phyloP scores from a whole-genome alignment of 2,888 invertebrate species.

The Crepidodera aurea region DNA sequence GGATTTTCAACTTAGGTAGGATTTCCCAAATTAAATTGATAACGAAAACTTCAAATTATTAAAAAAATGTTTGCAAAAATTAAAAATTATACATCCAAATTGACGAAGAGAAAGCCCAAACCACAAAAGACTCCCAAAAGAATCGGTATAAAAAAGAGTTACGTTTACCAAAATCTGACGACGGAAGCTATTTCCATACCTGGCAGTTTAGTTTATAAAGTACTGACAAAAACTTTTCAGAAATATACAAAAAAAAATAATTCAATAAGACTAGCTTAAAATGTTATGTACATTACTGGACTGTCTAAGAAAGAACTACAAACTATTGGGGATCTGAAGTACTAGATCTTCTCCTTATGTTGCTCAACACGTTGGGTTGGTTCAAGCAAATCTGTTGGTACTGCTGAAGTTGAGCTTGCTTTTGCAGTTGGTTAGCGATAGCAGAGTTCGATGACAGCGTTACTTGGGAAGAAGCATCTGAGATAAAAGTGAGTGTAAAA shows the following conservation, averaged over 20 bases:
- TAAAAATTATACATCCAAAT: no score
- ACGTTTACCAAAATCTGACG: neutral
- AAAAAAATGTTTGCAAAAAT: no score
- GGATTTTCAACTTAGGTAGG: no score
- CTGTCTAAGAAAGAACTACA: constrained; percentile 33
- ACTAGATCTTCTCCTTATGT: constrained; percentile 57
- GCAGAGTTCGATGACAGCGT: constrained; percentile 50
- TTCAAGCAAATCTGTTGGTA: constrained; percentile 57
- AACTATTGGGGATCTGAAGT: constrained; percentile 58
- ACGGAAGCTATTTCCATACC: neutral
- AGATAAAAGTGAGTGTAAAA: constrained; percentile 38
- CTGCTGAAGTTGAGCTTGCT: constrained; percentile 58
- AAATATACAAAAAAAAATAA: constrained; percentile 34
- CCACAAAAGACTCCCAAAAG: no score
- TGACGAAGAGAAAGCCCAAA: no score
- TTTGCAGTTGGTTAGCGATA: constrained; percentile 54
- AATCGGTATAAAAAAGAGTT: no score
- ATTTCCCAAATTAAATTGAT: no score
- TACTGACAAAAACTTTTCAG: constrained; percentile 24
- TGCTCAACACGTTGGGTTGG: constrained; percentile 54
- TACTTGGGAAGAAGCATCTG: constrained; percentile 54
- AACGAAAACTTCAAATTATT: no score
- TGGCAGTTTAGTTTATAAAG: constrained; percentile 33
- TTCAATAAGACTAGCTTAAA: constrained; percentile 42
- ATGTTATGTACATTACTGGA: constrained; percentile 42